Evolutionary conservation across 2,888 invertebrate genomes (phyloP), one percentile per base, ranked within the genome.

Genomic region (Cinara cedri): DNA sequence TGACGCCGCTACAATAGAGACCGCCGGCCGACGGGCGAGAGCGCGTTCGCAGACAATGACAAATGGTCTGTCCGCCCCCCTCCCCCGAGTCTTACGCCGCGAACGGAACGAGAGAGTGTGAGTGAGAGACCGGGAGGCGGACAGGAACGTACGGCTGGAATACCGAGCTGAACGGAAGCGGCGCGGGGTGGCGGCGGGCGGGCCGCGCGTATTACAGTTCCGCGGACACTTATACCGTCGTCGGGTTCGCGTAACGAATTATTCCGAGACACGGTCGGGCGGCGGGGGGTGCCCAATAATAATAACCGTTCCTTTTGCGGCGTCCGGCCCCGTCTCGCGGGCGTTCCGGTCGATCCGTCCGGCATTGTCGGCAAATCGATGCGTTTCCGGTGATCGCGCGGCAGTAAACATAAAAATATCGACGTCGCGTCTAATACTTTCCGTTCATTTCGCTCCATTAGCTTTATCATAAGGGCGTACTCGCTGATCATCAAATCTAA

Each of bases 201-300:
- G n/a, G n/a, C n/a, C n/a, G n/a, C n/a, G n/a, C n/a, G n/a, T n/a
- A n/a, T n/a, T n/a, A n/a, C n/a, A n/a, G n/a, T 10, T 4, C 21
- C 34, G 49, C 66, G 49, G 76, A 76, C 76, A 76, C 66, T 42
- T 57, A n/a, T n/a, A 14, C 66, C 19, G 75, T 24, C 14, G 72
- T 51, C 3, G 66, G 57, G 66, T 68, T 44, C 76, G 76, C 76
- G 57, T 76, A 76, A 76, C 76, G 68, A 76, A 76, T 76, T 76
- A 57, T 76, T 46, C 68, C 34, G 68, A 76, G 76, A 76, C 66
- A 76, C 76, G 76, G 68, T 66, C n/a, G n/a, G n/a, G n/a, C n/a
- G n/a, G n/a, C n/a, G n/a, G n/a, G n/a, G n/a, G n/a, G n/a, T n/a
- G n/a, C n/a, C n/a, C n/a, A n/a, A n/a, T n/a, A n/a, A n/a, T 76